phyloP scores from a whole-genome alignment of 2,113 vertebrate genomes.

The Spea bombifrons region DNA sequence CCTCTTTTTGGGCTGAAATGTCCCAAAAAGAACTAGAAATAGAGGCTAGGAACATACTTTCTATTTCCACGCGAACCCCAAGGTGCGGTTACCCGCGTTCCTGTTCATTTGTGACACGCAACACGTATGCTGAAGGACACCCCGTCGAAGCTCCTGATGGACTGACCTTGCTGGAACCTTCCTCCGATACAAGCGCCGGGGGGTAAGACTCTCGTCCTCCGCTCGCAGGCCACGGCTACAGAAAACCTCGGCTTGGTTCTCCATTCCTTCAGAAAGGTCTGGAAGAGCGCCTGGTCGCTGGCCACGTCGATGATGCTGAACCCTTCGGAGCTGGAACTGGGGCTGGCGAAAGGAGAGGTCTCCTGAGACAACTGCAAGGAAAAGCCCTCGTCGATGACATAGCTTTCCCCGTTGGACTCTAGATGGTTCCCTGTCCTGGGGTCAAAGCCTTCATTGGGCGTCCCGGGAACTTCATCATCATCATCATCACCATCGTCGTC shows the following conservation, averaged over 20 bases:
- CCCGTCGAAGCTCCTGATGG: no score
- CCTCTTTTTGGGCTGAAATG: no score
- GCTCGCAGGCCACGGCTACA: slow-evolving; percentile 84
- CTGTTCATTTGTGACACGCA: no score
- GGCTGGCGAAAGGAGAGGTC: slow-evolving; percentile 51
- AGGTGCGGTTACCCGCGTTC: no score
- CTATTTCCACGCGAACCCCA: no score
- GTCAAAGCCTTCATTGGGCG: slow-evolving; percentile 30
- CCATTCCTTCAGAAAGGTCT: slow-evolving; percentile 88
- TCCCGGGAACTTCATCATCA: slow-evolving; percentile 20
- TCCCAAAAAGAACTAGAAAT: no score
- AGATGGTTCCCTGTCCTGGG: slow-evolving; percentile 5
- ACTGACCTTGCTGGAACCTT: slow-evolving; percentile 78
- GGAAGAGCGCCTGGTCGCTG: slow-evolving; percentile 79
- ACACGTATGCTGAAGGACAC: no score
- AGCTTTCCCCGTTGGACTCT: slow-evolving; percentile 50
- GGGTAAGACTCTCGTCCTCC: slow-evolving; percentile 55
- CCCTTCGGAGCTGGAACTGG: slow-evolving; percentile 65
- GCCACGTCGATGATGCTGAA: slow-evolving; percentile 92
- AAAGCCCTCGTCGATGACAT: slow-evolving; percentile 62
- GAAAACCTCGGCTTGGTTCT: slow-evolving; percentile 76
- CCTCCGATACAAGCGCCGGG: slow-evolving; percentile 68
- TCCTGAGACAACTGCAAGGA: slow-evolving; percentile 76
- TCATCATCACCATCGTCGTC: no score
- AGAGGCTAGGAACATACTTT: no score